Evolutionary conservation across 2,797 vertebrate genomes (phyloP), one percentile per base, ranked within the genome.

Genomic region (Hippopotamyrus pictus): DNA sequence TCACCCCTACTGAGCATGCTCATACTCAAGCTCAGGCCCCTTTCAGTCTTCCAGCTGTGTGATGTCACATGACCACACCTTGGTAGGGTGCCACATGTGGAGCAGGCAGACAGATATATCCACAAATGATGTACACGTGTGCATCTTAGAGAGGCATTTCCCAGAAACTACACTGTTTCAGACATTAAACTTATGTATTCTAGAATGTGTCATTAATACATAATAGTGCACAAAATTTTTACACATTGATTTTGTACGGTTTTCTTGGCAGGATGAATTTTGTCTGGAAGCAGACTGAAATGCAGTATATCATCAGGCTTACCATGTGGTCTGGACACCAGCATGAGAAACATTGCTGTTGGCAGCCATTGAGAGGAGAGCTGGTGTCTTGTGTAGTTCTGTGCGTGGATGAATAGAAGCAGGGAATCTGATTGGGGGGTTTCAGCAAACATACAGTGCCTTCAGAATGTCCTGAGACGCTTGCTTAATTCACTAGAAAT

Each of bases 61-160:
- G 25, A 22, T 41, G 41, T 62, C 87, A 90, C 89, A 89, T 91
- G 90, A 91, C 85, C 86, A 73, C 8, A 12, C 89, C 89, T 86
- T 54, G n/a, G 86, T 46, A 37, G 14, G 19, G 29, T 14, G 86
- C 48, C 85, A 54, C 86, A 62, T 46, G 86, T 87, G 54, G 11
- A 46, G 17, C n/a, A 44, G 33, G 86, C 25, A 87, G 65, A 44
- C 12, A 46, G 69, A 69, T 65, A 29, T 62, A 73, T 41, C 73
- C 37, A 37, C 3, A 57, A 14, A 5, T 19, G 53, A 41, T 41
- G 14, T 79, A 87, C 22, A 86, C 3, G 7, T 37, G 5, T 57
- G 50, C 19, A 29, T 22, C 12, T 85, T 22, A 11, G 4, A 17
- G 48, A 51, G 22, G 9, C 84, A 86, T 53, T 22, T 53, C 5